Percentiles rank a stretch among this genome's conserved stretches.
Conservation (phyloP, 2,888 invertebrate species). For the Petrophora chlorosata region DNA sequence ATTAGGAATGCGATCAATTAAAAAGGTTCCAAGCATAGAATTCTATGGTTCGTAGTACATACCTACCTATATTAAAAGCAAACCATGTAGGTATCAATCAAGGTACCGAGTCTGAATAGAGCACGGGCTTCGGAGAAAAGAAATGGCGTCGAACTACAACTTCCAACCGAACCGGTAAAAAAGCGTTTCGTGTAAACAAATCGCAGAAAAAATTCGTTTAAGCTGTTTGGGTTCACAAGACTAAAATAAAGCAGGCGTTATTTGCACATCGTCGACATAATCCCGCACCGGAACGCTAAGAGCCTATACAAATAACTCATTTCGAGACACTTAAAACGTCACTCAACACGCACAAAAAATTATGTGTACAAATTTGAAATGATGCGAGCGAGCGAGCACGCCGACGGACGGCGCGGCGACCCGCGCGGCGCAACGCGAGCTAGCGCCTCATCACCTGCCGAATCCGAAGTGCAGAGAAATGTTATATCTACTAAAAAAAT, state of each 20-base stretch:
- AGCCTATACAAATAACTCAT: slow-evolving; percentile 76
- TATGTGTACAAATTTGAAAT: slow-evolving; percentile 63
- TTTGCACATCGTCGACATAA: slow-evolving; percentile 51
- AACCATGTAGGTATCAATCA: too few species aligned
- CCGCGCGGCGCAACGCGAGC: too few species aligned
- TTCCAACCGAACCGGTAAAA: background rate
- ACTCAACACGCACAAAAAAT: slow-evolving; percentile 68
- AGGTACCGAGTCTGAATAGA: too few species aligned
- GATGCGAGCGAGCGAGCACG: slow-evolving; percentile 53
- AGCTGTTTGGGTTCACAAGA: slow-evolving; percentile 12
- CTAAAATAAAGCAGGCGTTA: slow-evolving; percentile 33
- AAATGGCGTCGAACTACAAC: slow-evolving; percentile 4
- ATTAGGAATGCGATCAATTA: too few species aligned
- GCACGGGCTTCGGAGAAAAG: background rate
- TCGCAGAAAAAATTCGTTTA: slow-evolving; percentile 7
- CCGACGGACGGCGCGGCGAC: slow-evolving; percentile 36
- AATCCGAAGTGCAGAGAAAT: too few species aligned
- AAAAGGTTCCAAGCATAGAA: too few species aligned
- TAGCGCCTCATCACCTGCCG: too few species aligned
- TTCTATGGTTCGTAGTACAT: too few species aligned
- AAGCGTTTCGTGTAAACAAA: slow-evolving; percentile 3
- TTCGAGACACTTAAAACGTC: slow-evolving; percentile 73
- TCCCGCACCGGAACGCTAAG: slow-evolving; percentile 54
- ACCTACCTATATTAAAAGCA: too few species aligned
- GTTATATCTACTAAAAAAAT: too few species aligned